phyloP scores from a whole-genome alignment of 2,888 invertebrate genomes.

The Synergus japonicus region DNA sequence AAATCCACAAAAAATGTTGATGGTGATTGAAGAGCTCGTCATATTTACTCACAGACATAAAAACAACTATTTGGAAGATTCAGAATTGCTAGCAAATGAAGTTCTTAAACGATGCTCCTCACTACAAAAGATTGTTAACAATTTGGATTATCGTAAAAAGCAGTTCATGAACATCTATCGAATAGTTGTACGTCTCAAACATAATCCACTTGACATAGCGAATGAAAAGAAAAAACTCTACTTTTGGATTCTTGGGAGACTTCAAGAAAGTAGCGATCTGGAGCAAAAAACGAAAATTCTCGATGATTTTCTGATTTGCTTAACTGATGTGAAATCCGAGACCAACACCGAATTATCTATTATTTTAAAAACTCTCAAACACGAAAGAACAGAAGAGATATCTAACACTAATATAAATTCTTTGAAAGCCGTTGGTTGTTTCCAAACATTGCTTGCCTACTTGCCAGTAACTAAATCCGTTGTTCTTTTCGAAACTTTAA shows the following conservation, averaged over 20 bases:
- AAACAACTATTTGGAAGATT: constrained; percentile 47
- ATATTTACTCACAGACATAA: constrained; percentile 63
- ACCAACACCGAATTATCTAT: constrained; percentile 54
- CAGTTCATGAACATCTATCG: constrained; percentile 67
- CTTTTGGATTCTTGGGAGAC: constrained; percentile 66
- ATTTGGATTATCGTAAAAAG: constrained; percentile 60
- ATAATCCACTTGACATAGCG: constrained; percentile 60
- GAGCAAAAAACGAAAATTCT: constrained; percentile 65
- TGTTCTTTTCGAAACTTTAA: constrained; percentile 61
- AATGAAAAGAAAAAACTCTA: constrained; percentile 56
- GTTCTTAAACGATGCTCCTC: constrained; percentile 60
- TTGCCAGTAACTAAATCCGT: constrained; percentile 66
- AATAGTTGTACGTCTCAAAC: constrained; percentile 61
- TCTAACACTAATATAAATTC: constrained; percentile 43
- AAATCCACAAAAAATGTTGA: constrained; percentile 64
- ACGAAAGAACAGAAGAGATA: constrained; percentile 39
- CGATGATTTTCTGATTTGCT: constrained; percentile 66
- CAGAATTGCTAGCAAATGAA: constrained; percentile 58
- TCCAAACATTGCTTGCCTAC: constrained; percentile 64
- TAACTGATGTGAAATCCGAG: constrained; percentile 57
- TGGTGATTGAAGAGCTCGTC: constrained; percentile 67
- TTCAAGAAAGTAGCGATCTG: constrained; percentile 54
- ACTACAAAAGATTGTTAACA: constrained; percentile 58
- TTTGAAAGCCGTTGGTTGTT: constrained; percentile 61
- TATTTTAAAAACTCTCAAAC: constrained; percentile 55